Evolutionary conservation across 2,797 vertebrate species (phyloP).

Genomic region (Champsocephalus esox): DNA sequence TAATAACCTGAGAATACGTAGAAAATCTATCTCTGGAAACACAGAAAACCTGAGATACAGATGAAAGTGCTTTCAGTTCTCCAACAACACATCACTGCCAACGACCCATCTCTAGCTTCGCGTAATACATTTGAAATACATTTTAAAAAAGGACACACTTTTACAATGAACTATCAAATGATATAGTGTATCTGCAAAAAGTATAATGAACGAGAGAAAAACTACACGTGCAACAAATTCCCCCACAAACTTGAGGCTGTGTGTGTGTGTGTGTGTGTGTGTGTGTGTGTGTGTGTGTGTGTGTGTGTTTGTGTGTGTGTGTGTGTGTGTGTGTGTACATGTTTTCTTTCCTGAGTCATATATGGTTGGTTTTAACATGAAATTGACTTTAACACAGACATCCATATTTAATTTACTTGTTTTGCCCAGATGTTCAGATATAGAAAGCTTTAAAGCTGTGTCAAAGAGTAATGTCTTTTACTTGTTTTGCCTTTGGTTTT

Average conservation of each 20-base stretch:
- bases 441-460: constrained; percentile 23
- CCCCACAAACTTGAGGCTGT: too few species aligned
- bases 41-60: background rate
- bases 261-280: too few species aligned
- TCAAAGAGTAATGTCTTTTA: constrained; percentile 44
- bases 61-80: background rate
- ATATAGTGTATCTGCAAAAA: background rate
- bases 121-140: too few species aligned
- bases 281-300: background rate
- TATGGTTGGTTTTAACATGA: background rate
- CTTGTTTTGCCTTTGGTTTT: constrained; percentile 17
- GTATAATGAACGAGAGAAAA: too few species aligned
- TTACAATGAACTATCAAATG: too few species aligned
- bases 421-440: constrained; percentile 4
- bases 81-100: too few species aligned
- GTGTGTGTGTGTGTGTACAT: rapidly evolving
- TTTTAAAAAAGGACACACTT: background rate
- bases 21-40: background rate
- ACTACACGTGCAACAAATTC: too few species aligned
- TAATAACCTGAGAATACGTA: background rate
- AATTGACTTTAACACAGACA: background rate
- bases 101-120: too few species aligned
- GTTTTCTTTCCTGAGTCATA: background rate
- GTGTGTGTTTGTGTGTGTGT: background rate
- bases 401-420: background rate